Base-by-base conservation (phyloP, 2,113 vertebrate genomes). In the Anser brachyrhynchus region DNA sequence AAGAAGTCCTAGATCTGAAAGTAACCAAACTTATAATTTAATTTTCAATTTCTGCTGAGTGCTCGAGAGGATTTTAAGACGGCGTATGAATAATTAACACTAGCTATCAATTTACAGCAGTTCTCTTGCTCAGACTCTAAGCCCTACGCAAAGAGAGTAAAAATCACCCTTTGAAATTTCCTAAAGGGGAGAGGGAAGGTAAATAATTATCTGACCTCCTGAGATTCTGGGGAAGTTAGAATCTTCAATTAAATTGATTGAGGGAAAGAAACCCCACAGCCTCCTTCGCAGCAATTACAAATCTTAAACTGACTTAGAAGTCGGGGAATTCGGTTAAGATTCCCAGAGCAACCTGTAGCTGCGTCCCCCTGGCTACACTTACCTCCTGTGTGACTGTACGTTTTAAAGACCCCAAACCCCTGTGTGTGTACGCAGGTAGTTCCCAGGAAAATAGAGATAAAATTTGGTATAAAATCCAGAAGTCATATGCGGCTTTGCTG, bases 31-130 rank as follows among this genome's bases (percentile, higher is more conserved):
- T 90, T 86, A 19, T 25, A 3, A 44, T 91, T 87, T 26, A 49
- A 23, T 79, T 95, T 93, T 85, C 78, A 65, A 2, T 70, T 41
- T 55, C 28, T 28, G 70, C 55, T 94, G 69, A 83, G 83, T 65
- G 75, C 52, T 44, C 7, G 1, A 83, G 70, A 55, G 75, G 54
- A 29, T 89, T 87, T 55, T 43, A 58, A 37, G 52, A 18, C 15
- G n/a, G 15, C n/a, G 29, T 72, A 39, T 91, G 84, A 91, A 67
- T 94, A 92, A 94, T 93, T 96, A 96, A 75, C 65, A 77, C 11
- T 16, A 67, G 66, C 54, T 84, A 18, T 79, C 22, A 51, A 49
- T 91, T 95, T 81, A 43, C 23, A 70, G 61, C 43, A 64, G 43
- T 82, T 87, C 51, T 91, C 43, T 75, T 67, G 74, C 54, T 74